phyloP scores from a whole-genome alignment of 2,797 vertebrate species.

The Monodelphis domestica region DNA sequence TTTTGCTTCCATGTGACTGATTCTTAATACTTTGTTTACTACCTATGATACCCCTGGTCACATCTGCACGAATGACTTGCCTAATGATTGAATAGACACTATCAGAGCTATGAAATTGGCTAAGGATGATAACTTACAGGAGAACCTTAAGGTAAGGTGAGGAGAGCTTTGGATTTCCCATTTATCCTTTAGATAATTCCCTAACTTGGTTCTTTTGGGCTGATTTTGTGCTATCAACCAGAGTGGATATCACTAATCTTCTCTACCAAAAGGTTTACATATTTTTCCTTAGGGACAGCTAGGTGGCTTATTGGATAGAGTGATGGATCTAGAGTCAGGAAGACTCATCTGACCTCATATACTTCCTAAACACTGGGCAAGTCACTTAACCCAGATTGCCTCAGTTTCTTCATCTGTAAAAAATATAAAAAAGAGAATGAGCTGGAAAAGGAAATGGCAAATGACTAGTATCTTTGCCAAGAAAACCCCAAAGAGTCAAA shows the following conservation, averaged over 20 bases:
- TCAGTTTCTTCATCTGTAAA: too few relatives aligned
- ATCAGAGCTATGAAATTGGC: background rate
- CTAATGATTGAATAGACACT: background rate
- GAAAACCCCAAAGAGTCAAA: too few relatives aligned
- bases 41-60: background rate
- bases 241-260: background rate
- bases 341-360: too few relatives aligned
- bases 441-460: too few relatives aligned
- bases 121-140: constrained; percentile 42
- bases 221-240: constrained; percentile 4
- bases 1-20: constrained; percentile 37
- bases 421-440: too few relatives aligned
- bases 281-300: background rate
- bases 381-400: too few relatives aligned
- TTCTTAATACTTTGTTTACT: constrained; percentile 17
- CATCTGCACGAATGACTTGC: background rate
- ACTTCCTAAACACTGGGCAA: too few relatives aligned
- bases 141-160: background rate
- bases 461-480: too few relatives aligned
- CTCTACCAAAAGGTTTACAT: background rate
- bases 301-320: too few relatives aligned
- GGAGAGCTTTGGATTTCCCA: background rate
- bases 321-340: too few relatives aligned
- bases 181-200: background rate
- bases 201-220: background rate